phyloP scores from a whole-genome alignment of 2,113 vertebrate species.

The Calyptommatus sinebrachiatus region DNA sequence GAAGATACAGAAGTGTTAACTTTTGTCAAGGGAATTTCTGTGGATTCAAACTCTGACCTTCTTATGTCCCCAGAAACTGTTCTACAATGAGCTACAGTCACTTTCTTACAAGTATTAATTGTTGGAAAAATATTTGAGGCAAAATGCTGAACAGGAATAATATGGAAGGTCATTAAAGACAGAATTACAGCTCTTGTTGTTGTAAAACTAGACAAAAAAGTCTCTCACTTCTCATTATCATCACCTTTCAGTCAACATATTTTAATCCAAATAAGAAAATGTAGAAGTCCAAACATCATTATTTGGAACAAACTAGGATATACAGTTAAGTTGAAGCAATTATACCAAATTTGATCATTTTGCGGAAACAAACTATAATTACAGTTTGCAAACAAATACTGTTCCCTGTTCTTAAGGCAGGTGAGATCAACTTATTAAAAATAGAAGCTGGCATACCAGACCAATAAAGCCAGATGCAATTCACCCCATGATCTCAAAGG shows the following conservation, averaged over 20 bases:
- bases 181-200: not conserved
- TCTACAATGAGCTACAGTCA: no score
- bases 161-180: not conserved
- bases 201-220: not conserved
- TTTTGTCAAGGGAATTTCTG: no score
- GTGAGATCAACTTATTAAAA: constrained; percentile 23
- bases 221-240: not conserved
- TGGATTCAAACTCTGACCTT: no score
- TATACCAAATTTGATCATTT: not conserved
- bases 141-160: no score
- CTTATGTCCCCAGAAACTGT: no score
- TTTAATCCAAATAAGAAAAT: not conserved
- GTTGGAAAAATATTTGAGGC: no score
- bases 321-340: not conserved
- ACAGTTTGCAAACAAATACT: not conserved
- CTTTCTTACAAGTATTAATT: no score
- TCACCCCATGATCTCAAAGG: constrained; percentile 12
- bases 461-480: constrained; percentile 5
- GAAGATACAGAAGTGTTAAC: no score
- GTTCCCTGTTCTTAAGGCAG: not conserved
- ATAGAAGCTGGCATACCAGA: constrained; percentile 9
- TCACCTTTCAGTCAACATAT: not conserved
- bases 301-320: not conserved
- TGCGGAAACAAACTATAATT: not conserved
- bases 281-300: not conserved